Conservation (phyloP, 2,797 vertebrate genomes). For the Leucoraja ocellata region DNA sequence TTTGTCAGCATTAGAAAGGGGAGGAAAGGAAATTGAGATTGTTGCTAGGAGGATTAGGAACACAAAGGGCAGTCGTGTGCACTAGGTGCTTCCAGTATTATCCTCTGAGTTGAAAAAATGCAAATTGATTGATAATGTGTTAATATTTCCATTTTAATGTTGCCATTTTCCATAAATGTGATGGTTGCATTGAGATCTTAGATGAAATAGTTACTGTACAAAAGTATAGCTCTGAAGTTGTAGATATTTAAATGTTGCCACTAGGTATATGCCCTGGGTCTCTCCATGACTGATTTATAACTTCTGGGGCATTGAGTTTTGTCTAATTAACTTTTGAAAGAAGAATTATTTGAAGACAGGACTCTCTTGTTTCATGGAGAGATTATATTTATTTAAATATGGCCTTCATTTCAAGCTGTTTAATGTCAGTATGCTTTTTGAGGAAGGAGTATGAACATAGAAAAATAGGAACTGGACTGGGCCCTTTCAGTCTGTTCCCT, state of each 20-base stretch:
- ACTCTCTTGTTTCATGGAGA: neutral
- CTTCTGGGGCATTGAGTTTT: neutral
- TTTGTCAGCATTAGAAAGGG: no score
- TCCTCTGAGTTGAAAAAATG: neutral
- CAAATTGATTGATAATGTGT: neutral
- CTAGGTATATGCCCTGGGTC: neutral
- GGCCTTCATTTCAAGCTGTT: neutral
- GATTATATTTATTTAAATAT: no score
- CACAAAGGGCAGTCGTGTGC: no score
- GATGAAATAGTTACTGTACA: neutral
- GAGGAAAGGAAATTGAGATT: no score
- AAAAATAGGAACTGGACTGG: no score
- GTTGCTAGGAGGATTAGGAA: no score
- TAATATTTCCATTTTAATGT: neutral
- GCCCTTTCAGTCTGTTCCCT: no score
- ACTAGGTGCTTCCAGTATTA: neutral
- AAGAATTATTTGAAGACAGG: neutral
- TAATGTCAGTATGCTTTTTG: neutral
- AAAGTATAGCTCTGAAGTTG: neutral
- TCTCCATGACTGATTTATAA: neutral
- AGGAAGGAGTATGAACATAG: neutral
- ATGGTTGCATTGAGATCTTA: neutral
- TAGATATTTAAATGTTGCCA: neutral
- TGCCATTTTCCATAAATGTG: no score
- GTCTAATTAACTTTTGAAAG: neutral